Evolutionary conservation across 2,797 vertebrate genomes (phyloP).

Genomic region (Sebastes ruberrimus): DNA sequence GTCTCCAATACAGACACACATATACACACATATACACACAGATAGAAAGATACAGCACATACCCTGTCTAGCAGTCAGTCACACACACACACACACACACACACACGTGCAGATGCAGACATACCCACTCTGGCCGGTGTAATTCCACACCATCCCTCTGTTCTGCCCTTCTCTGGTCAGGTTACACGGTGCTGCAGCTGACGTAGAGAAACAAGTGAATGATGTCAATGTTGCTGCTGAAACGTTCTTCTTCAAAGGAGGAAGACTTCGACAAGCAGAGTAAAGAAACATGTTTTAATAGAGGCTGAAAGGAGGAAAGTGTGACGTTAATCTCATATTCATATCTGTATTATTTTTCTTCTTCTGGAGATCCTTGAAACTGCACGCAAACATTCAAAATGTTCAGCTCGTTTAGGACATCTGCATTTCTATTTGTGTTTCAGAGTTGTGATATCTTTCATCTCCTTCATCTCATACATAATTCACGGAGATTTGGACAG

Average conservation of each 20-base stretch:
- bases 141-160: constrained; percentile 64
- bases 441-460: not conserved
- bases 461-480: not conserved
- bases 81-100: constrained; percentile 16
- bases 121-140: constrained; percentile 33
- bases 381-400: not conserved
- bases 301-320: not conserved
- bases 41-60: not conserved
- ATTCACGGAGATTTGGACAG: not conserved
- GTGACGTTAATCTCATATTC: not conserved
- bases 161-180: constrained; percentile 30
- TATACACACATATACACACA: not conserved
- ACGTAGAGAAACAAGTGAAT: constrained; percentile 14
- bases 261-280: not conserved
- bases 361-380: not conserved
- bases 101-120: not conserved
- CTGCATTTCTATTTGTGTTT: not conserved
- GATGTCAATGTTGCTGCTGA: not conserved
- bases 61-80: not conserved
- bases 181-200: constrained; percentile 45
- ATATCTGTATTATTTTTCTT: not conserved
- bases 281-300: not conserved
- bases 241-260: not conserved
- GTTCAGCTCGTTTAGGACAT: not conserved
- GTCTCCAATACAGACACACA: not conserved